Evolutionary conservation across 2,113 vertebrate species (phyloP).

Genomic region (Vidua chalybeata): DNA sequence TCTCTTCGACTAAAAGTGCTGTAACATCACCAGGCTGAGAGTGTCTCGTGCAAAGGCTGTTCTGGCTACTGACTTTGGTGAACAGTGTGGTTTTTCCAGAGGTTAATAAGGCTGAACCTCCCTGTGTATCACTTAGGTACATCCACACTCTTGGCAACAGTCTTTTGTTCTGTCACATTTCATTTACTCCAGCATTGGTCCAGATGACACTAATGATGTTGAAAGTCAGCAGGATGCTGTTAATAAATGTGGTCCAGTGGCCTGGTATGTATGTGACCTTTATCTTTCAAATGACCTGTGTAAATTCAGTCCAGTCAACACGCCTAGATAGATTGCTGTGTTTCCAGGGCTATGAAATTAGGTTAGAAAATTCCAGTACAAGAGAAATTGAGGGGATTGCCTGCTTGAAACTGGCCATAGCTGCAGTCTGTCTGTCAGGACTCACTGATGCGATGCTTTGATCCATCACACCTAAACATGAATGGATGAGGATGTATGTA

Average conservation of each 20-base stretch:
- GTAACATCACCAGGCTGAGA: neutral
- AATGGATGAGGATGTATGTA: neutral
- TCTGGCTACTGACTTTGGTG: neutral
- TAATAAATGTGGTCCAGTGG: constrained; percentile 54
- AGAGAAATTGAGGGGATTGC: neutral
- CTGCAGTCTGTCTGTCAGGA: neutral
- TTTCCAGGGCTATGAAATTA: constrained; percentile 55
- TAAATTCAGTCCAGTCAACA: constrained; percentile 66
- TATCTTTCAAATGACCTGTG: constrained; percentile 69
- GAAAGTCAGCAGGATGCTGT: constrained; percentile 46
- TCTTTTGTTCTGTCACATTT: constrained; percentile 64
- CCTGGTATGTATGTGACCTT: constrained; percentile 64
- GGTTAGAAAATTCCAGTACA: constrained; percentile 52
- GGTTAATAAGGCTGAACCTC: constrained; percentile 59
- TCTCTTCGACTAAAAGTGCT: constrained; percentile 13
- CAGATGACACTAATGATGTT: constrained; percentile 60
- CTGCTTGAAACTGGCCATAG: neutral
- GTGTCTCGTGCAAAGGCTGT: neutral
- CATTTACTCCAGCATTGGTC: constrained; percentile 48
- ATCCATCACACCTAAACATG: neutral
- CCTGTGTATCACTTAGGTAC: constrained; percentile 32
- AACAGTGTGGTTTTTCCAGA: constrained; percentile 25
- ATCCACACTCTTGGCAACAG: constrained; percentile 27
- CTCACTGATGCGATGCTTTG: neutral
- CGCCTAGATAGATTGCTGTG: constrained; percentile 42